These are phyloP conservation scores for Lemur catta DNA, from an alignment of 2,797 vertebrate species.

Conservation along the genomic window DNA sequence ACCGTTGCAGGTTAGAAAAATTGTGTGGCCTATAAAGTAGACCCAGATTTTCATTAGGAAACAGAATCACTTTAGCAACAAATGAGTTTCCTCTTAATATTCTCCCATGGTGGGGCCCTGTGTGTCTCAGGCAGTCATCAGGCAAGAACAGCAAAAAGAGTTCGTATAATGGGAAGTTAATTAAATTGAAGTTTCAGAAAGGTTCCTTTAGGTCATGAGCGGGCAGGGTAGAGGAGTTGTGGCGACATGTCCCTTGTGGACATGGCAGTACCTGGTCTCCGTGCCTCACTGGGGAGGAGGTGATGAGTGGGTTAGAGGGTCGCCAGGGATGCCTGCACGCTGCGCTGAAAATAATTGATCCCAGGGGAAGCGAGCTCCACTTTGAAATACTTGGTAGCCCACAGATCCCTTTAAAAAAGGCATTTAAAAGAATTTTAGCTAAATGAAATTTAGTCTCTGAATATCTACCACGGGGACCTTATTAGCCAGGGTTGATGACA, in stretches of 20 bases:
- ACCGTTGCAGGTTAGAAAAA: background rate
- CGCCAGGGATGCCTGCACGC: background rate
- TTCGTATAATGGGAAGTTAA: background rate
- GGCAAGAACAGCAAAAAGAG: background rate
- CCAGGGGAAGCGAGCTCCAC: background rate
- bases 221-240: background rate
- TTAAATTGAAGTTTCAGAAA: background rate
- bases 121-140: background rate
- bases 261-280: background rate
- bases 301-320: background rate
- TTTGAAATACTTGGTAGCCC: background rate
- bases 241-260: background rate
- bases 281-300: background rate
- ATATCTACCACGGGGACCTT: background rate
- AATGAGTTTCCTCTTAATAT: slow-evolving; percentile 50
- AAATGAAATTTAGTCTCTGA: background rate
- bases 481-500: background rate
- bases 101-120: background rate
- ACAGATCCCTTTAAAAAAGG: background rate
- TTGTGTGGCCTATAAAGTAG: slow-evolving; percentile 42
- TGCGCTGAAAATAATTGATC: background rate
- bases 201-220: background rate
- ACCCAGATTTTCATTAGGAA: slow-evolving; percentile 55
- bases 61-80: slow-evolving; percentile 28
- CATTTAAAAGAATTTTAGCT: slow-evolving; percentile 13